These are phyloP conservation scores for Tachystola acroxantha DNA, from an alignment of 2,888 invertebrate genomes.

Conservation along the genomic window DNA sequence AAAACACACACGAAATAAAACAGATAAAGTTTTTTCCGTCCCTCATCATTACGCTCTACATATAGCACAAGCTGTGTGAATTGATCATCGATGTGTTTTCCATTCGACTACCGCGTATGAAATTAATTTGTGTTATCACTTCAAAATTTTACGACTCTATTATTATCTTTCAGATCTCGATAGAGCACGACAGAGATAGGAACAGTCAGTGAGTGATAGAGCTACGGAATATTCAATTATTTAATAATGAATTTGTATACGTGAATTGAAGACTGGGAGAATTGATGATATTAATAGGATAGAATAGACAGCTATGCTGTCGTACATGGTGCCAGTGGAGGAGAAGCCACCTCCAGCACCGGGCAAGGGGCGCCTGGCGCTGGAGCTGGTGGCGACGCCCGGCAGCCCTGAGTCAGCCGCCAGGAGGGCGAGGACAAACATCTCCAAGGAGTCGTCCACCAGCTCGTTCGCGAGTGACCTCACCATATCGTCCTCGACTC, in stretches of 20 bases:
- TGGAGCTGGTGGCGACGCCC: conserved; percentile 59
- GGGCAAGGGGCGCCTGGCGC: conserved; percentile 70
- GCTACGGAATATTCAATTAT: conserved; percentile 6
- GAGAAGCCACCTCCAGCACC: conserved; percentile 84
- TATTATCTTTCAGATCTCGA: conserved; percentile 46
- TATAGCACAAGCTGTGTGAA: too few species aligned
- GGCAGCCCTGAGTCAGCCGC: conserved; percentile 56
- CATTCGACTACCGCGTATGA: too few species aligned
- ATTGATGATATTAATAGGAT: conserved; percentile 4
- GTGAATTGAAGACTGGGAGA: conserved; percentile 8
- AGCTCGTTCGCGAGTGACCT: conserved; percentile 83
- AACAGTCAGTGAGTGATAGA: conserved; percentile 14
- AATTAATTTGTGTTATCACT: background rate
- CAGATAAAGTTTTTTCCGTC: too few species aligned
- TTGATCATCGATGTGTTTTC: too few species aligned
- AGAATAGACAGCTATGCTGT: conserved; percentile 79
- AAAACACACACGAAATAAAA: too few species aligned
- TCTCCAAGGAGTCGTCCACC: conserved; percentile 83
- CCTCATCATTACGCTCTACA: too few species aligned
- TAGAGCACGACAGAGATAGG: conserved; percentile 22
- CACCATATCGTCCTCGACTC: conserved; percentile 80
- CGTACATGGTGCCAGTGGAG: conserved; percentile 88
- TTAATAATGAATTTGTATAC: conserved; percentile 8
- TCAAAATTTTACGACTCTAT: background rate
- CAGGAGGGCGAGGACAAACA: conserved; percentile 49